A percentile compares a stretch with the other conserved stretches of the same genome.
These are phyloP conservation scores for Erannis defoliaria DNA, from an alignment of 2,888 invertebrate species.

Conservation along the genomic window DNA sequence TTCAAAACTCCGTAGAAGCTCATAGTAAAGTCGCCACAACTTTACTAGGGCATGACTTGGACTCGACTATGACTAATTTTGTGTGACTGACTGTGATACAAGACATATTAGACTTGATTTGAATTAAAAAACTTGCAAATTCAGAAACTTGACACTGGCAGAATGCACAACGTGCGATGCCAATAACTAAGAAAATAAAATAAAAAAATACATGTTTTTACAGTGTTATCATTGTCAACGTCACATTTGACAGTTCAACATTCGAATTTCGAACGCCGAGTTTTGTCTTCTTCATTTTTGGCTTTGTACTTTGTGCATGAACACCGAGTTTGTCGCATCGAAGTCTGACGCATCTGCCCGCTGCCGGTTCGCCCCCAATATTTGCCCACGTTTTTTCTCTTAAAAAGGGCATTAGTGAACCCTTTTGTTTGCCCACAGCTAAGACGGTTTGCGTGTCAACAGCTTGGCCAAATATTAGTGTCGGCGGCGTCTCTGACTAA, in stretches of 20 bases:
- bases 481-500: constrained; percentile 77
- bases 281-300: too few relatives aligned
- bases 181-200: not conserved
- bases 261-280: not conserved
- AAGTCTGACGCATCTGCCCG: constrained; percentile 23
- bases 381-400: constrained; percentile 81
- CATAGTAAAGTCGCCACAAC: too few relatives aligned
- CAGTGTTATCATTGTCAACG: not conserved
- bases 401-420: constrained; percentile 86
- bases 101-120: too few relatives aligned
- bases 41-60: too few relatives aligned
- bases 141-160: too few relatives aligned
- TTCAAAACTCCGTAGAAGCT: too few relatives aligned
- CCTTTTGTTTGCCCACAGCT: constrained; percentile 81
- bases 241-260: not conserved
- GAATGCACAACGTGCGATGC: not conserved
- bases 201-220: too few relatives aligned
- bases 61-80: too few relatives aligned
- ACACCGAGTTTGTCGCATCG: not conserved
- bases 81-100: too few relatives aligned
- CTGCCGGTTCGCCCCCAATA: constrained; percentile 57
- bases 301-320: too few relatives aligned
- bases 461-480: constrained; percentile 76
- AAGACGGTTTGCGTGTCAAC: constrained; percentile 85
- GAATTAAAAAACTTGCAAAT: too few relatives aligned